Conservation (phyloP, 2,888 invertebrate genomes). For the Ophion obscuratus region DNA sequence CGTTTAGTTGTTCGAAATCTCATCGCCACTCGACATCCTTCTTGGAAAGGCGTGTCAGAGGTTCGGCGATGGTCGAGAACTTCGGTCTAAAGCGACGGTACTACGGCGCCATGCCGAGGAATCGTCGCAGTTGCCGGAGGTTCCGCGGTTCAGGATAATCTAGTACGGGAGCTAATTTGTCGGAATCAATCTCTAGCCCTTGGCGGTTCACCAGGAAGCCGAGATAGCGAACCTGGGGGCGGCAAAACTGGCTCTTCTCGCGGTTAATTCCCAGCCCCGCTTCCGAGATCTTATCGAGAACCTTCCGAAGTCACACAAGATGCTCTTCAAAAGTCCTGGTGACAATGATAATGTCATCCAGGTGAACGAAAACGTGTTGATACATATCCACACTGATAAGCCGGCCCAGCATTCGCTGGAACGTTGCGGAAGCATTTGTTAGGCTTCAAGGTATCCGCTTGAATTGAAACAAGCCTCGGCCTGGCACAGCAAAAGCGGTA, state of each 20-base stretch:
- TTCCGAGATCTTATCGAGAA: neutral
- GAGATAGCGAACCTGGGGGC: neutral
- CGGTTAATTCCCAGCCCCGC: neutral
- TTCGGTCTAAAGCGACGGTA: constrained; percentile 4
- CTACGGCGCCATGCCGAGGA: constrained; percentile 32
- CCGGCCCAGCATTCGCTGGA: neutral
- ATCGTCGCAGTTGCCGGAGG: neutral
- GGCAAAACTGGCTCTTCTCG: neutral
- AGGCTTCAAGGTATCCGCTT: neutral
- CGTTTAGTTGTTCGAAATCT: neutral
- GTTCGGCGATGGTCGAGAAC: neutral
- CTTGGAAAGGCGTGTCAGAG: constrained; percentile 1
- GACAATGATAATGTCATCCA: neutral
- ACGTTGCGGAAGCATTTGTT: neutral
- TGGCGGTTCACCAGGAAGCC: neutral
- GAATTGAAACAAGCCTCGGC: neutral
- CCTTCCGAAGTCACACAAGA: neutral
- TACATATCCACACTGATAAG: neutral
- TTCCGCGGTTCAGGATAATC: neutral
- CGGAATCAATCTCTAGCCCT: neutral
- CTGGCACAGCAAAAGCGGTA: neutral
- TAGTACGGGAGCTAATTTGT: neutral
- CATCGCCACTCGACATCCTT: constrained; percentile 18
- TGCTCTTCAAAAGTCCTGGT: neutral
- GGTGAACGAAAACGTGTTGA: neutral